phyloP scores from a whole-genome alignment of 2,113 vertebrate genomes.

The Odontophorus gujanensis region DNA sequence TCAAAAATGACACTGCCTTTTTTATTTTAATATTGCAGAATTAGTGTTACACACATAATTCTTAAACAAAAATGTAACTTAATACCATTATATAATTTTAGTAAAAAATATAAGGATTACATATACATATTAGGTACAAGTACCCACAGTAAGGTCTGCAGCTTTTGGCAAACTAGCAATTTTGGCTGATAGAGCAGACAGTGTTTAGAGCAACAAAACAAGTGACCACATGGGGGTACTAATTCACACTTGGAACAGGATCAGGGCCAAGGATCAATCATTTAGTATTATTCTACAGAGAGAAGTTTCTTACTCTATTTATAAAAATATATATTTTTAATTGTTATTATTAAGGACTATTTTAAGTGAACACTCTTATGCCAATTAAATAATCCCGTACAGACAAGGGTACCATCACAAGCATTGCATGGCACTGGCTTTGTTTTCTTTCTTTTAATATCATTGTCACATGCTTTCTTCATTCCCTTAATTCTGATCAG shows the following conservation, averaged over 20 bases:
- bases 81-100: background rate
- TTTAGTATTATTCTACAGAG: background rate
- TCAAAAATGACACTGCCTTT: background rate
- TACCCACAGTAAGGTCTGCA: background rate
- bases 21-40: background rate
- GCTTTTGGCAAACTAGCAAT: background rate
- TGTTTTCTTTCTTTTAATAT: background rate
- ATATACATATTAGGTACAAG: background rate
- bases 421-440: background rate
- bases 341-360: background rate
- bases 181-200: background rate
- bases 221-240: slow-evolving; percentile 41
- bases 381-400: background rate
- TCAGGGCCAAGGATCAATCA: background rate
- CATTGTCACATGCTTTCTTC: background rate
- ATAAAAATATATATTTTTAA: background rate
- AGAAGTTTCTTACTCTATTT: background rate
- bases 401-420: background rate
- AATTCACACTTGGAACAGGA: slow-evolving; percentile 1
- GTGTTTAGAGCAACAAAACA: background rate
- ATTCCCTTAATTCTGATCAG: background rate
- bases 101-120: background rate
- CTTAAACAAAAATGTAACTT: background rate
- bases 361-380: background rate
- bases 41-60: background rate